A percentile compares a stretch with the other conserved stretches of the same genome.
phyloP scores from a whole-genome alignment of 2,113 vertebrate genomes.

The Periophthalmus modestus region DNA sequence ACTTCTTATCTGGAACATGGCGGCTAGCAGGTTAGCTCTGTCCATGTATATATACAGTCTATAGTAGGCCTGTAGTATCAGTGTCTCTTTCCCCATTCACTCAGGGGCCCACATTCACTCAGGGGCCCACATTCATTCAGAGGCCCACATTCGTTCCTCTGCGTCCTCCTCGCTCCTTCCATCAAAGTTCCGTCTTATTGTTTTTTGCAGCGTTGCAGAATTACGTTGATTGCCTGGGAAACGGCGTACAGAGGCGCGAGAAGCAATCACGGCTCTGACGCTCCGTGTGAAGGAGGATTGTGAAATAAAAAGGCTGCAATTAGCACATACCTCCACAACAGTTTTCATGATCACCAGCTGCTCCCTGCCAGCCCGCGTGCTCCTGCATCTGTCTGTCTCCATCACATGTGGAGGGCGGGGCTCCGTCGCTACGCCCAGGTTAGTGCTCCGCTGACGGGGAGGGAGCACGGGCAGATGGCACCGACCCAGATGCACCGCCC shows the following conservation, averaged over 20 bases:
- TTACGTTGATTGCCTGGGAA: constrained; percentile 21
- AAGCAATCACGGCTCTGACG: constrained; percentile 38
- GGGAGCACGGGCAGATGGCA: constrained; percentile 66
- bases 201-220: constrained; percentile 30
- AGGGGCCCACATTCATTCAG: no score
- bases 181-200: constrained; percentile 16
- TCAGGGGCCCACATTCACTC: constrained; percentile 16
- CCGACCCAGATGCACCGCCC: constrained; percentile 53
- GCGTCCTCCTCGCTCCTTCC: constrained; percentile 8
- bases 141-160: constrained; percentile 14
- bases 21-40: no score
- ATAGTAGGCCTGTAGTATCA: no score
- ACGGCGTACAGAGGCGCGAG: constrained; percentile 6
- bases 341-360: constrained; percentile 69
- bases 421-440: constrained; percentile 56
- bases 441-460: constrained; percentile 61
- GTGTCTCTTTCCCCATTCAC: neutral
- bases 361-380: constrained; percentile 45
- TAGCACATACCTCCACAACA: constrained; percentile 47
- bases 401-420: constrained; percentile 47
- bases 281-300: constrained; percentile 24
- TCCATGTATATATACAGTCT: no score
- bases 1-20: no score
- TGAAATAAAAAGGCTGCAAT: constrained; percentile 45
- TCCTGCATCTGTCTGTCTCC: constrained; percentile 58